Base-by-base conservation (phyloP, 2,888 invertebrate genomes). In the Eueremaeus valkanovi region DNA sequence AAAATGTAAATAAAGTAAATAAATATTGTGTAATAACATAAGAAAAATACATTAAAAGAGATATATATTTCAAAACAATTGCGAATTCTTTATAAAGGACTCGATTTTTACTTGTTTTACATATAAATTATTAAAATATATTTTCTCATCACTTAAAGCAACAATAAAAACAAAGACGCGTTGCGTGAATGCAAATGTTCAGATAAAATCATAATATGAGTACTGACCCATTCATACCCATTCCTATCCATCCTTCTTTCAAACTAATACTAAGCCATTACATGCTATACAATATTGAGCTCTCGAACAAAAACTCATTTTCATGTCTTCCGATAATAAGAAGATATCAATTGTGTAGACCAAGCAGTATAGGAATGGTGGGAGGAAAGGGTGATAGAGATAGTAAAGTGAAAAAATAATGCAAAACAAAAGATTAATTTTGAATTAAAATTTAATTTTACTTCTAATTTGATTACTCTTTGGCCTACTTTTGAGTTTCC, bases 1-100 rank as follows among this genome's bases (percentile, higher is more conserved):
- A 24, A 24, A 24, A 29, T 61, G 61, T 61, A 61, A 61, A 61
- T 61, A 61, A 61, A 61, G 61, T 61, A 61, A 61, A 58, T 58
- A 58, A 58, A 61, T 24, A 51, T 61, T 61, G 31, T 61, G 61
- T 61, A 31, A 61, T 61, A 31, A 21, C 51, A 11, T 51, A 6
- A 51, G 18, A 51, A 51, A n/a, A 51, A 45, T 16, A 16, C 55
- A 2, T 55, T 55, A 21, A 45, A 45, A 45, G 9, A 51, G 5
- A 9, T 21, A 55, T 21, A 55, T n/a, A 24, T 21, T 27, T 27
- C 29, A 27, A 55, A 55, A 55, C 55, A 55, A 55, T 55, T 55
- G 55, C 13, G 21, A 16, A 9, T 55, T 9, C 9, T 55, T 27
- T 55, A 11, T 6, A 45, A 45, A 45, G 18, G 3, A 16, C 16